phyloP scores from a whole-genome alignment of 2,113 vertebrate genomes.

The Amia ocellicauda region DNA sequence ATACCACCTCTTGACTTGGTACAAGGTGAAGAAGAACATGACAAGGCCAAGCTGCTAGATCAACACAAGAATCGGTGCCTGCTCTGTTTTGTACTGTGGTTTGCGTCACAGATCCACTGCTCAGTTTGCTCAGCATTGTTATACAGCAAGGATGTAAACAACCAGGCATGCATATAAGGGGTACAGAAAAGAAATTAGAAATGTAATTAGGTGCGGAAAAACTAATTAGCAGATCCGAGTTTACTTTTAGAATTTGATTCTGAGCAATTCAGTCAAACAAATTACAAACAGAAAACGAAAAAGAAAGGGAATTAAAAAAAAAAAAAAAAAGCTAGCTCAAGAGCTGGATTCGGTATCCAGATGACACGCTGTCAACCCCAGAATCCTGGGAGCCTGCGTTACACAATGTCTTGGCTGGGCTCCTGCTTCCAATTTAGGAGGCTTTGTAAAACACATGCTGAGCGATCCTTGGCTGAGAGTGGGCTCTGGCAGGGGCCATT shows the following conservation, averaged over 20 bases:
- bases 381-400: background rate
- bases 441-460: background rate
- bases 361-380: background rate
- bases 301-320: background rate
- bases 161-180: too few species aligned
- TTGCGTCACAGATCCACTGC: too few species aligned
- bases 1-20: too few species aligned
- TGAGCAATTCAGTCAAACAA: background rate
- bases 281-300: background rate
- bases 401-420: conserved; percentile 3
- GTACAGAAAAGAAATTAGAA: too few species aligned
- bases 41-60: background rate
- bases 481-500: background rate
- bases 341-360: background rate
- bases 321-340: background rate
- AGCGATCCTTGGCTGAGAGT: background rate
- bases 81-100: too few species aligned
- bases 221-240: too few species aligned
- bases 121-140: too few species aligned
- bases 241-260: too few species aligned
- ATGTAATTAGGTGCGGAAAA: too few species aligned
- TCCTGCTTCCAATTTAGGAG: background rate
- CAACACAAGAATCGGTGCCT: too few species aligned
- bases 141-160: too few species aligned
- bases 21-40: background rate